Base-by-base conservation (phyloP, 1,140 invertebrate species). In the Aphis craccivora region DNA sequence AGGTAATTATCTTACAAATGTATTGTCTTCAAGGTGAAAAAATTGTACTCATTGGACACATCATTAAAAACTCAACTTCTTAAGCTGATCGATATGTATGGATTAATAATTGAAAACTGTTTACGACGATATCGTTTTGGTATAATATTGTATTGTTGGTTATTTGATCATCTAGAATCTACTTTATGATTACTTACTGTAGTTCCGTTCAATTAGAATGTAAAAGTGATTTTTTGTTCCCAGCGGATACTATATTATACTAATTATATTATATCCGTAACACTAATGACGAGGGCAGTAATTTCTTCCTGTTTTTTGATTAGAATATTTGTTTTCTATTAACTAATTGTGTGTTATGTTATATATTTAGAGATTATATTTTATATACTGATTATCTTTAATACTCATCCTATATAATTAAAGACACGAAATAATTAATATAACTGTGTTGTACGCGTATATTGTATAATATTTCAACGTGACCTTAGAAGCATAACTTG, bases 51-150 rank as follows among this genome's bases (percentile, higher is more conserved):
- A n/a, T 35, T n/a, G 5, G 14, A 11, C 14, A n/a, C 14, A 76
- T 76, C 30, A n/a, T 76, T 76, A n/a, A 76, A 76, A 76, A 76
- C 60, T 35, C 30, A 1, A 76, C 14, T n/a, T 76, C 60, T 76
- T 76, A 35, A 20, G 30, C n/a, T 76, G 60, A 76, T n/a, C 60
- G n/a, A 4, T n/a, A 18, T n/a, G 30, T 67, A 67, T 76, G 4
- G 60, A 76, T 76, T n/a, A 76, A n/a, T 76, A 76, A 76, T 76
- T n/a, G 60, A 76, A 76, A 76, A 76, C n/a, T 76, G 11, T 76
- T 76, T n/a, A 76, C n/a, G 30, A n/a, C 2, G 4, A 4, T 76
- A n/a, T 76, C 14, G 14, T 76, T 76, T 76, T 0, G 60, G 60
- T n/a, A n/a, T 5, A 4, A 76, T 76, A 76, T n/a, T 18, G 60